phyloP scores from a whole-genome alignment of 2,888 invertebrate species.

The Thumatha senex region DNA sequence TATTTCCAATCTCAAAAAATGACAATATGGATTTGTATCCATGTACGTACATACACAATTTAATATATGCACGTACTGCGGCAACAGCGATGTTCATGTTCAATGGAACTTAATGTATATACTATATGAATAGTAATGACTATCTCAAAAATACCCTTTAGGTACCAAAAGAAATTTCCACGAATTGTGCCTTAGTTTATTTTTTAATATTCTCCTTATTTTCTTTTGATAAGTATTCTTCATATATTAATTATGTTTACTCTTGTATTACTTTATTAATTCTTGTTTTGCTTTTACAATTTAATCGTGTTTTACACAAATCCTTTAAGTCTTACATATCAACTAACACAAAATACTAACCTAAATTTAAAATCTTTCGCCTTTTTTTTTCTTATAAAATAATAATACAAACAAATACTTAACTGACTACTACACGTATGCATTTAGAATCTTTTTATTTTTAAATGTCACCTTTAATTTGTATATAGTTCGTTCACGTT shows the following conservation, averaged over 20 bases:
- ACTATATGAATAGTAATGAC: too few species aligned
- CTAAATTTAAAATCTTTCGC: slow-evolving; percentile 30
- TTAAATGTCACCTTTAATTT: not conserved
- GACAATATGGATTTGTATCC: too few species aligned
- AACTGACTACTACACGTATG: slow-evolving; percentile 6
- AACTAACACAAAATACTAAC: not conserved
- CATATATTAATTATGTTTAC: not conserved
- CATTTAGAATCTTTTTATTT: slow-evolving; percentile 2
- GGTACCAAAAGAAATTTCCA: too few species aligned
- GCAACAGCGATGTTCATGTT: too few species aligned
- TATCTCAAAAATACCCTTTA: too few species aligned
- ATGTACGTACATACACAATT: too few species aligned
- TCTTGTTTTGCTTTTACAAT: not conserved
- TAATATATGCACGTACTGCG: too few species aligned
- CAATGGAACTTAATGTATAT: too few species aligned
- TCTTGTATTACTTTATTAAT: too few species aligned
- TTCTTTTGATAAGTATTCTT: too few species aligned
- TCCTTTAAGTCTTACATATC: not conserved
- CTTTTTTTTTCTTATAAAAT: slow-evolving; percentile 3
- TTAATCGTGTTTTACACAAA: not conserved
- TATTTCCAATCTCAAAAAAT: too few species aligned
- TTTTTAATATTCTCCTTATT: not conserved
- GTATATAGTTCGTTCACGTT: slow-evolving; percentile 19
- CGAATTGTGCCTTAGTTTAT: not conserved
- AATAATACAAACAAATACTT: slow-evolving; percentile 6